phyloP scores from a whole-genome alignment of 1,140 invertebrate genomes.

The Himalopsyche phryganea region DNA sequence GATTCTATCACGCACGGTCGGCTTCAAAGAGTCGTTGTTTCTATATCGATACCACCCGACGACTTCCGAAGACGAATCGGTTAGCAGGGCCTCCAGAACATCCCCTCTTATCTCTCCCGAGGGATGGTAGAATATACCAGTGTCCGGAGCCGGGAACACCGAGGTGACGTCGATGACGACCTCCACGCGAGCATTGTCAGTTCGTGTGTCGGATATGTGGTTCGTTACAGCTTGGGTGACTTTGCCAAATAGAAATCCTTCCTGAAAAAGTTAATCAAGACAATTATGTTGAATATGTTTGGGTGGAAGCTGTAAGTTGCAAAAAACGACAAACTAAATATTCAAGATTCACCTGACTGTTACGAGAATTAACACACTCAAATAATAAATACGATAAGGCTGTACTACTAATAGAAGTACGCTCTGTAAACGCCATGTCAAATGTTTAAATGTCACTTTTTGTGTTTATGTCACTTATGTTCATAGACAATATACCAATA shows the following conservation, averaged over 20 bases:
- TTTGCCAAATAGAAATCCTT: constrained; percentile 64
- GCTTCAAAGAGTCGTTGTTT: constrained; percentile 47
- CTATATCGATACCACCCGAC: constrained; percentile 64
- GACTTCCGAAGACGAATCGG: constrained; percentile 50
- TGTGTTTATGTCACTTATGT: too few relatives aligned
- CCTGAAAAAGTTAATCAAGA: constrained; percentile 47
- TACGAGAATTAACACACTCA: constrained; percentile 57
- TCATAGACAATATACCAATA: too few relatives aligned
- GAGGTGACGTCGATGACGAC: constrained; percentile 58
- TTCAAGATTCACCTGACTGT: constrained; percentile 53
- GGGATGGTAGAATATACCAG: constrained; percentile 54
- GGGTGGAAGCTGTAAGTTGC: not conserved
- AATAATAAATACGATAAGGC: constrained; percentile 61
- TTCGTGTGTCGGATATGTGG: constrained; percentile 62
- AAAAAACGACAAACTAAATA: not conserved
- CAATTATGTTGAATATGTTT: not conserved
- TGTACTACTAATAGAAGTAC: constrained; percentile 53
- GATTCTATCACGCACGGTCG: constrained; percentile 55
- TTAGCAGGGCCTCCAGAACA: constrained; percentile 50
- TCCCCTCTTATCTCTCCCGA: constrained; percentile 54
- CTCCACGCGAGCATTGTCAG: constrained; percentile 55
- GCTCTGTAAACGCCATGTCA: constrained; percentile 48
- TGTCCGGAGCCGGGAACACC: constrained; percentile 53
- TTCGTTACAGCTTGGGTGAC: constrained; percentile 57
- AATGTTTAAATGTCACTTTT: not conserved